Evolutionary conservation across 2,797 vertebrate species (phyloP).

Genomic region (Melanotaenia boesemani): DNA sequence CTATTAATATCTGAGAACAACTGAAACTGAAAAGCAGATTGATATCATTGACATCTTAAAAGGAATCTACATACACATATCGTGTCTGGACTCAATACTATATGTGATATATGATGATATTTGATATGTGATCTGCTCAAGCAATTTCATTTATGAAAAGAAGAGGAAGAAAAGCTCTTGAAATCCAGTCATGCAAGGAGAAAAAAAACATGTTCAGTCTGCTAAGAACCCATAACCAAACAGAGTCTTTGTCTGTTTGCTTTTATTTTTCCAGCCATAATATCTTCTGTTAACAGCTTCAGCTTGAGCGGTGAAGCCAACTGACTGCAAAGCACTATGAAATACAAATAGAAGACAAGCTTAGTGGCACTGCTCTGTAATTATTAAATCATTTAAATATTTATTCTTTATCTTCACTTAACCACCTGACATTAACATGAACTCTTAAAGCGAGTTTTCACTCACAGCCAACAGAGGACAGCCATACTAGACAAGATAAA

Average conservation of each 20-base stretch:
- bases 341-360: neutral
- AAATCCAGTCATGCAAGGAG: neutral
- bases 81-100: no score
- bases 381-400: no score
- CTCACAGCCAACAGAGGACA: neutral
- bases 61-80: no score
- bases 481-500: neutral
- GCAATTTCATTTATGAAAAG: neutral
- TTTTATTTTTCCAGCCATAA: no score
- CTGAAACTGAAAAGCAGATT: no score
- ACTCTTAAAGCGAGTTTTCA: no score
- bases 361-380: no score
- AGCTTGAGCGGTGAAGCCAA: neutral
- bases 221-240: neutral
- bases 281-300: neutral
- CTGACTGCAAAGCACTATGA: neutral
- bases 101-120: no score
- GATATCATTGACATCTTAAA: no score
- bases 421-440: no score
- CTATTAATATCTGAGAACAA: no score
- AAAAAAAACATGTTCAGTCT: neutral
- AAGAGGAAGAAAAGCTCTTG: neutral
- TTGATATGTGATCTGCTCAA: neutral
- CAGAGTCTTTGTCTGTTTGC: neutral
- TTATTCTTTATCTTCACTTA: no score